Base-by-base conservation (phyloP, 23 tunicate genomes). In the Halocynthia roretzi region DNA sequence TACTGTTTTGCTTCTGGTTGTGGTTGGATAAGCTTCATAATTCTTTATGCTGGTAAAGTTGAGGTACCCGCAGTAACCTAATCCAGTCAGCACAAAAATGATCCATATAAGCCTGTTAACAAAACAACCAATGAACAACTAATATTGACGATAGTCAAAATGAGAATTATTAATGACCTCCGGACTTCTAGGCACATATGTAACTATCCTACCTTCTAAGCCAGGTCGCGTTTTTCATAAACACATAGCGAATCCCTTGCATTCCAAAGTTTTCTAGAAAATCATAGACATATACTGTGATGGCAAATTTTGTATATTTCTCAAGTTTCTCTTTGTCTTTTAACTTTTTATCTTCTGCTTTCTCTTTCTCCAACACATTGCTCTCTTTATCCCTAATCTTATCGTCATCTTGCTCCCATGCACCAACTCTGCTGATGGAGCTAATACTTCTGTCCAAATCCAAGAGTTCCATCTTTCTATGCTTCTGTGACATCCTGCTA, bases 191-290 rank as follows among this genome's bases (percentile, higher is more conserved):
- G 21, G 19, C 17, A 21, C 5, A 68, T 15, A 22, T 17, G 19
- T 15, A 68, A 11, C n/a, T 68, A 76, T 49, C 75, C 6, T 15
- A 87, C 93, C 93, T 82, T 63, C 93, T 62, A 5, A 51, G 2
- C 56, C 60, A 76, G 56, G 70, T 53, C 6, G 80, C 80, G 56
- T 82, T 71, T 56, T 74, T 77, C 86, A 71, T 87, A 63, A 87
- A 87, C 10, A 87, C 62, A 56, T 87, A 87, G 71, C 86, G 49
- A 49, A 87, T 8, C 0, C 93, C 93, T 67, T 87, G 93, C 86
- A 87, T 77, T 19, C 87, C 80, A 10, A 83, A 81, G 78, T 76
- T 82, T 31, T 87, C 93, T 10, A 77, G 56, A 56, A 87, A 87
- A 8, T 23, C 15, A 10, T 74, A 15, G 8, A 64, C 65, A 74